Base-by-base conservation (phyloP, 2,797 vertebrate genomes). In the Crocidura indochinensis region DNA sequence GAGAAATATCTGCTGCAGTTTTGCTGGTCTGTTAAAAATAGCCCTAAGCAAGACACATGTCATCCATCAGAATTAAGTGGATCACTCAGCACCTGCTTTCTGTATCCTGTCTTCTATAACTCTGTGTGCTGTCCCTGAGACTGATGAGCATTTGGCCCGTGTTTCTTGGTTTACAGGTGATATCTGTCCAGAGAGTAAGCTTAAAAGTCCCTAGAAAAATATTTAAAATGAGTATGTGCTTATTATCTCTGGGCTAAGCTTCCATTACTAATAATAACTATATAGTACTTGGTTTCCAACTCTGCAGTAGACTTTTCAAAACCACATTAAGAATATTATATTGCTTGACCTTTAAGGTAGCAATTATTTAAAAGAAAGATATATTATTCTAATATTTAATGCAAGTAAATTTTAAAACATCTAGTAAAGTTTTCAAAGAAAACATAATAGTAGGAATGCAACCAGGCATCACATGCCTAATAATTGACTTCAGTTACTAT, bases 11-110 rank as follows among this genome's bases (percentile, higher is more conserved):
- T 67, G 82, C 51, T 8, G 8, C 5, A 75, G 74, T 92, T 91
- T 92, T 91, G 44, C 87, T 79, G 53, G 47, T 14, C 10, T 92
- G 90, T 92, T 95, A 96, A 96, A 96, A 96, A 95, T 96, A 96
- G 92, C 88, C 80, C 26, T n/a, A 24, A 64, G 47, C 88, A 91
- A 94, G 93, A 95, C 91, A 92, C 80, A 93, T 78, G 73, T 60
- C 88, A 92, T 96, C 91, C 86, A 90, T 95, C 96, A 95, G 88
- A 92, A 95, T 93, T 90, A 95, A 95, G n/a, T 95, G 72, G 91
- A 92, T 93, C 85, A 51, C 76, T 90, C 91, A 81, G 80, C 90
- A 94, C 90, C 91, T 91, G 84, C 83, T 88, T 93, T 53, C 84
- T 93, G 67, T 49, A 56, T 12, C 20, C 51, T 74, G 60, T 94